Percentiles rank a stretch among this genome's conserved stretches.
Evolutionary conservation across 2,113 vertebrate genomes (phyloP).

Genomic region (Illadopsis cleaveri): DNA sequence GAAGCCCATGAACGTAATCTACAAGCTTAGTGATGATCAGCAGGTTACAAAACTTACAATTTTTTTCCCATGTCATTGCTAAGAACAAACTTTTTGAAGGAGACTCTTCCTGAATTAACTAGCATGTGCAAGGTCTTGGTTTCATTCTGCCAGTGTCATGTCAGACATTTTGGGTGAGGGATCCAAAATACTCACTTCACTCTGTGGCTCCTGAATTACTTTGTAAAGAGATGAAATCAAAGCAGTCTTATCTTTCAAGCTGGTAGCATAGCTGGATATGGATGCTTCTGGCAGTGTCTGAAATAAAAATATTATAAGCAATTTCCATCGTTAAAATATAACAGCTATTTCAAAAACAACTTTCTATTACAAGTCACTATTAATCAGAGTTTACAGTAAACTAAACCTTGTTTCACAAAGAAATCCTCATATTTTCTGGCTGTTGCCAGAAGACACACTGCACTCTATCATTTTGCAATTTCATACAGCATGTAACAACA

Average conservation of each 20-base stretch:
- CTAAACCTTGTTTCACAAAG: not conserved
- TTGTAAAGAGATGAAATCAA: constrained; percentile 96
- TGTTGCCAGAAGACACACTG: not conserved
- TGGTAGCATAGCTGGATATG: constrained; percentile 87
- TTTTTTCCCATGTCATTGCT: not conserved
- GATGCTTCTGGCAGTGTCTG: constrained; percentile 93
- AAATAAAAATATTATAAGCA: constrained; percentile 41
- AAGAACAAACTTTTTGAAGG: not conserved
- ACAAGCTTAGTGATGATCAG: not conserved
- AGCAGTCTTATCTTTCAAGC: constrained; percentile 87
- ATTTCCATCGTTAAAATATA: not conserved
- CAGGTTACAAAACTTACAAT: not conserved
- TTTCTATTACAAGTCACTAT: not conserved
- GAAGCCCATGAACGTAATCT: not conserved
- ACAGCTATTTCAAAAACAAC: not conserved
- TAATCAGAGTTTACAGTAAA: not conserved
- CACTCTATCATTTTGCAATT: not conserved
- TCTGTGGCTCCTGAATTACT: constrained; percentile 95
- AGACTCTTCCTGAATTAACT: not conserved
- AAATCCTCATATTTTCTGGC: not conserved
- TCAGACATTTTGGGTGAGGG: not conserved
- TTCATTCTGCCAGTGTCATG: not conserved
- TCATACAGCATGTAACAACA: not conserved
- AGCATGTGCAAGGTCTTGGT: not conserved
- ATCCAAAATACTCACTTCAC: constrained; percentile 82